These are phyloP conservation scores for Spheniscus humboldti DNA, from an alignment of 2,797 vertebrate species.

Conservation along the genomic window DNA sequence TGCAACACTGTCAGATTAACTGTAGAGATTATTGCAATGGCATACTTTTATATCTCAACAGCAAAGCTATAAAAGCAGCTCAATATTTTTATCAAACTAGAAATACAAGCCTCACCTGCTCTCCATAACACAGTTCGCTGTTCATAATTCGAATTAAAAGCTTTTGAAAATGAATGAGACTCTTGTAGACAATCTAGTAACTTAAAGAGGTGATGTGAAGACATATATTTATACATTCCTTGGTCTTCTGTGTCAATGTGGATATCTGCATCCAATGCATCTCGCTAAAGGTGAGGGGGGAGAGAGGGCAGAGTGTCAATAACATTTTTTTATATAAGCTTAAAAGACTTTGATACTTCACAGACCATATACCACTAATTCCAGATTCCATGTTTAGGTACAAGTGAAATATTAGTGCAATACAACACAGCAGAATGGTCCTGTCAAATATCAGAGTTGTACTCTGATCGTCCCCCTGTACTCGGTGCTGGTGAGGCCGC, in stretches of 20 bases:
- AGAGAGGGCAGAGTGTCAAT: not conserved
- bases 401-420: not conserved
- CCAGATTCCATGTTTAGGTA: not conserved
- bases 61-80: not conserved
- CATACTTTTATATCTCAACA: not conserved
- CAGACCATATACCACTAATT: not conserved
- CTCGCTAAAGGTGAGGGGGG: slow-evolving; percentile 74
- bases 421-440: not conserved
- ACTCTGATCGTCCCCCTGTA: not conserved
- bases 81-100: not conserved
- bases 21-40: not conserved
- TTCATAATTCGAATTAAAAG: slow-evolving; percentile 97
- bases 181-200: slow-evolving; percentile 94
- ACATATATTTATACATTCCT: slow-evolving; percentile 93
- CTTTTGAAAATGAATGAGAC: slow-evolving; percentile 94
- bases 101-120: slow-evolving; percentile 80
- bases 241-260: slow-evolving; percentile 79
- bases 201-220: slow-evolving; percentile 92
- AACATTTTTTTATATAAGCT: not conserved
- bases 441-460: not conserved
- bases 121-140: slow-evolving; percentile 95
- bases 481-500: not conserved
- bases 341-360: not conserved
- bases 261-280: slow-evolving; percentile 81
- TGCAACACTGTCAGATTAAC: not conserved